These are phyloP conservation scores for Tupaia tana DNA, from an alignment of 2,113 vertebrate genomes.

Conservation along the genomic window DNA sequence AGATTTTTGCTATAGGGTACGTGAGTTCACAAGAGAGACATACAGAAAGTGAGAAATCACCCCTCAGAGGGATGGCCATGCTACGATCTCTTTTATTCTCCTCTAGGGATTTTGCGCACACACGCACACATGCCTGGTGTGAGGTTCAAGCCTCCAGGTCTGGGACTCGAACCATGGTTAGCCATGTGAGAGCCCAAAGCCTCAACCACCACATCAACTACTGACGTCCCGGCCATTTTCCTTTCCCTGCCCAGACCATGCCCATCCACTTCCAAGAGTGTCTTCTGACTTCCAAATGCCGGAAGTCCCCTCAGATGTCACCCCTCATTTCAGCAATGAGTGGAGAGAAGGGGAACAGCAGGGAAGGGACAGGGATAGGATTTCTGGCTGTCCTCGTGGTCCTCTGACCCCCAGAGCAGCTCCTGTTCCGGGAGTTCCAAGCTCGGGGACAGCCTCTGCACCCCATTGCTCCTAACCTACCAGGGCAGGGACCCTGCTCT, in stretches of 20 bases:
- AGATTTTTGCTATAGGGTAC: too few relatives aligned
- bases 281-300: not conserved
- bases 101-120: too few relatives aligned
- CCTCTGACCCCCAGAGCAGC: not conserved
- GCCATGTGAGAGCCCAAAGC: too few relatives aligned
- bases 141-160: too few relatives aligned
- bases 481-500: conserved; percentile 42
- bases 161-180: too few relatives aligned
- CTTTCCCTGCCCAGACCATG: accelerated
- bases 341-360: not conserved
- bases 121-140: too few relatives aligned
- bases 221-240: not conserved
- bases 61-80: too few relatives aligned
- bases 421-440: conserved; percentile 74
- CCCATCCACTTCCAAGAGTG: not conserved
- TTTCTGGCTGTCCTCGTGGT: conserved; percentile 86
- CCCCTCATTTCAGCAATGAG: not conserved
- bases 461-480: conserved; percentile 83
- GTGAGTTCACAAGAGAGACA: too few relatives aligned
- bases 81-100: too few relatives aligned
- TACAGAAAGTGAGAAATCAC: too few relatives aligned
- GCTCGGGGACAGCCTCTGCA: conserved; percentile 80
- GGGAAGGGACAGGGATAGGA: conserved; percentile 63
- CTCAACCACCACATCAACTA: too few relatives aligned
- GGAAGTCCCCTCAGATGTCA: not conserved